Evolutionary conservation across 2,888 invertebrate species (phyloP).

Genomic region (Lepidonotus clava): DNA sequence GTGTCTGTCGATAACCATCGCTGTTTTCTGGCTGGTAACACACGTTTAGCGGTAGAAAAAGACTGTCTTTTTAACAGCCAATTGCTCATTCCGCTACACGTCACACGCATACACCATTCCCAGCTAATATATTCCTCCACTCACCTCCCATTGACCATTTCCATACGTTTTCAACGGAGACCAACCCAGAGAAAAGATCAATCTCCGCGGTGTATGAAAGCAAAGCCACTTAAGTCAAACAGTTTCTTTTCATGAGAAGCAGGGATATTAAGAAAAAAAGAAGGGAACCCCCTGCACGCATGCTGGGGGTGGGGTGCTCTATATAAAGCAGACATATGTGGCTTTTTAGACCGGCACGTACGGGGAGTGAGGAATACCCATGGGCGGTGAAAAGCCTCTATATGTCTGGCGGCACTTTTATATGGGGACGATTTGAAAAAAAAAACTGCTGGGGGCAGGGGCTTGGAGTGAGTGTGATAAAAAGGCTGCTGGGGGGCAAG

Average conservation of each 20-base stretch:
- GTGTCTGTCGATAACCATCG: too few species aligned
- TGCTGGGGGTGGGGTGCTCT: not conserved
- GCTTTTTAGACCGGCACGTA: not conserved
- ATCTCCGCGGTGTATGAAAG: not conserved
- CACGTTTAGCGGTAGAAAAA: too few species aligned
- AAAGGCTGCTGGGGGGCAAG: not conserved
- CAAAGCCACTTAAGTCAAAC: not conserved
- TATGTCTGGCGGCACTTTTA: not conserved
- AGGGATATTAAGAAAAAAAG: not conserved
- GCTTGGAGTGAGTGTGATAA: not conserved
- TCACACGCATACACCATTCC: too few species aligned
- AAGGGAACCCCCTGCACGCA: not conserved
- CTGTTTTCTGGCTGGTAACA: too few species aligned
- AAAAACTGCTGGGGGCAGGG: not conserved
- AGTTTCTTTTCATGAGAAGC: not conserved
- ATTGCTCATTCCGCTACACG: too few species aligned
- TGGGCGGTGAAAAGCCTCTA: not conserved
- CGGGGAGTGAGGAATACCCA: not conserved
- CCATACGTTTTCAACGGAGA: not conserved
- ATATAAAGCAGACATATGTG: conserved; percentile 12
- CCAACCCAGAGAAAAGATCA: conserved; percentile 5
- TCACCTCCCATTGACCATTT: not conserved
- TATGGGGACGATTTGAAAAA: not conserved
- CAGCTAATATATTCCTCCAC: not conserved
- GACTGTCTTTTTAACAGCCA: too few species aligned